Conservation (phyloP, 2,113 vertebrate species). For the Semicossyphus pulcher region DNA sequence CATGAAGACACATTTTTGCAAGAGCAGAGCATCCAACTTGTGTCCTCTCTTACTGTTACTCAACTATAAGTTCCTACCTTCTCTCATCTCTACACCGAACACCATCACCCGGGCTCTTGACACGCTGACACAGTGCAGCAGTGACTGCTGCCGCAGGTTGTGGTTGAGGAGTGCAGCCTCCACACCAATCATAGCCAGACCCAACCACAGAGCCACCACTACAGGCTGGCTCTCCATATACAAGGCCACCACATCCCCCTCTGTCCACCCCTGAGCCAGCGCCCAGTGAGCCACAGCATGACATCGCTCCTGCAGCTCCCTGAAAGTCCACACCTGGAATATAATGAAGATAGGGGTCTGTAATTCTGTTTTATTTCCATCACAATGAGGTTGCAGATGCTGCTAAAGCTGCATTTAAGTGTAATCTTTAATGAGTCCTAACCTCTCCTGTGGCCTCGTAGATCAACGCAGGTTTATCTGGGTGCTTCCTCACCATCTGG, state of each 20-base stretch:
- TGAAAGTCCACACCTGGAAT: slow-evolving; percentile 86
- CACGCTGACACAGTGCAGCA: slow-evolving; percentile 85
- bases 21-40: not conserved
- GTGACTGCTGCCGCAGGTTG: slow-evolving; percentile 84
- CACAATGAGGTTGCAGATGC: not conserved
- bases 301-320: slow-evolving; percentile 83
- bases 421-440: slow-evolving; percentile 42
- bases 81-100: slow-evolving; percentile 79
- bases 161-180: slow-evolving; percentile 89
- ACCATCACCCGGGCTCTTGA: slow-evolving; percentile 85
- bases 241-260: slow-evolving; percentile 88
- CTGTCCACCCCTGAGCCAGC: slow-evolving; percentile 76
- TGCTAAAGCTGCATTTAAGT: not conserved
- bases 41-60: too few species aligned
- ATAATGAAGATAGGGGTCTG: not conserved
- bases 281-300: slow-evolving; percentile 86
- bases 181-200: slow-evolving; percentile 88
- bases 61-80: slow-evolving; percentile 55
- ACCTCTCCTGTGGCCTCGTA: slow-evolving; percentile 83
- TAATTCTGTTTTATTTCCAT: not conserved
- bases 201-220: slow-evolving; percentile 89
- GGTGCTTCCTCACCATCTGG: slow-evolving; percentile 74
- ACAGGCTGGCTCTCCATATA: slow-evolving; percentile 88
- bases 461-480: slow-evolving; percentile 86
- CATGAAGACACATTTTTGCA: not conserved